Evolutionary conservation across 2,797 vertebrate genomes (phyloP).

Genomic region (Dendrocincla tyrannina): DNA sequence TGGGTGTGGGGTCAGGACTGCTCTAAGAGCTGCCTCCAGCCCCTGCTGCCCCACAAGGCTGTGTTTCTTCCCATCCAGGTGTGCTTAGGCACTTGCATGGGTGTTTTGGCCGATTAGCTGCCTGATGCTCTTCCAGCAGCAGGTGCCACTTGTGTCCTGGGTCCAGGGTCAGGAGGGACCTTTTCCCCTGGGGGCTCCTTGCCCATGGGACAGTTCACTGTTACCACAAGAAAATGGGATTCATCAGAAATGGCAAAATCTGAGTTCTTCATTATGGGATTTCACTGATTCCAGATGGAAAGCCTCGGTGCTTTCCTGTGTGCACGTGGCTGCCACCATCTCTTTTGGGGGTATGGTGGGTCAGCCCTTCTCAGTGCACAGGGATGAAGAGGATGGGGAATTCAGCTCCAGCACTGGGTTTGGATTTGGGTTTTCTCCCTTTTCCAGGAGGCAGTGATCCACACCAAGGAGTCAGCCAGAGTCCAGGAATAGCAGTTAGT

Average conservation of each 20-base stretch:
- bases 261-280: accelerated
- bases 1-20: neutral
- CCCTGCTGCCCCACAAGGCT: neutral
- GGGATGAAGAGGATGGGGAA: neutral
- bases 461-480: neutral
- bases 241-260: neutral
- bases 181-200: neutral
- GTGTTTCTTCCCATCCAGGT: neutral
- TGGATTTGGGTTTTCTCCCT: neutral
- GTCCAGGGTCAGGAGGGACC: neutral
- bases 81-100: neutral
- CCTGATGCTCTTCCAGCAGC: neutral
- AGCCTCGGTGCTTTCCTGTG: accelerated
- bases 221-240: neutral
- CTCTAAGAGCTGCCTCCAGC: neutral
- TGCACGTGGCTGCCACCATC: accelerated
- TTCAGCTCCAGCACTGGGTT: neutral
- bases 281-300: neutral
- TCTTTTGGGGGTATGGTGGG: neutral
- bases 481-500: neutral
- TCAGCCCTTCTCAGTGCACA: neutral
- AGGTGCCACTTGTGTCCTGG: neutral
- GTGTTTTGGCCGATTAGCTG: neutral
- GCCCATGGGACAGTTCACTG: neutral
- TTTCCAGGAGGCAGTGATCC: neutral